These are phyloP conservation scores for Nymphicus hollandicus DNA, from an alignment of 2,113 vertebrate species.

Conservation along the genomic window DNA sequence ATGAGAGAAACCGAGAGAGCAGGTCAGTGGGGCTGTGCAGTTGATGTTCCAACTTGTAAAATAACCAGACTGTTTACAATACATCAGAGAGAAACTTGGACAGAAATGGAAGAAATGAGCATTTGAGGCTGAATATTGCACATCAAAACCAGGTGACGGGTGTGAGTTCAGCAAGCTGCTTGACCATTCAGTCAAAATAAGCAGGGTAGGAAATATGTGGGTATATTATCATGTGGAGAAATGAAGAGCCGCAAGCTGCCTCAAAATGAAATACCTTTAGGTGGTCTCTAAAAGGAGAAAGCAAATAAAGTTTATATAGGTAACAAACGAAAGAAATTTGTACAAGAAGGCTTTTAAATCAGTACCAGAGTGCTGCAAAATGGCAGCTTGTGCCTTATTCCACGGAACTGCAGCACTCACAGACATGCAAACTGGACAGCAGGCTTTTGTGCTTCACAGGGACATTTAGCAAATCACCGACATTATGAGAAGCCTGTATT, in stretches of 20 bases:
- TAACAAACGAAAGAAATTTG: not conserved
- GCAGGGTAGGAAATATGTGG: not conserved
- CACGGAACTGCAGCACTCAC: not conserved
- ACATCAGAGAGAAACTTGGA: not conserved
- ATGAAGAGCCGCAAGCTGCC: not conserved
- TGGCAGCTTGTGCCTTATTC: not conserved
- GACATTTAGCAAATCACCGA: not conserved
- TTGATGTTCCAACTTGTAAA: not conserved
- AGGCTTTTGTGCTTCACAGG: not conserved
- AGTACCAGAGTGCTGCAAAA: not conserved
- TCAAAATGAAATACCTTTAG: not conserved
- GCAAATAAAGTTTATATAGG: not conserved
- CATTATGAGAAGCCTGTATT: not conserved
- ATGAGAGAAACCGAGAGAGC: fast-evolving
- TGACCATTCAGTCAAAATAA: not conserved
- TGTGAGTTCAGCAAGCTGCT: not conserved
- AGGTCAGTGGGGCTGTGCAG: not conserved
- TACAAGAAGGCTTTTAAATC: not conserved
- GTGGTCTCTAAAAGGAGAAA: not conserved
- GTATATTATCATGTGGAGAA: not conserved
- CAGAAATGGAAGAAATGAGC: not conserved
- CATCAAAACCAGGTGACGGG: not conserved
- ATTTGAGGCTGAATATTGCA: not conserved
- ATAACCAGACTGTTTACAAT: not conserved
- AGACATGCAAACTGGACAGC: not conserved